Evolutionary conservation across 2,797 vertebrate genomes (phyloP).

Genomic region (Psittacula echo): DNA sequence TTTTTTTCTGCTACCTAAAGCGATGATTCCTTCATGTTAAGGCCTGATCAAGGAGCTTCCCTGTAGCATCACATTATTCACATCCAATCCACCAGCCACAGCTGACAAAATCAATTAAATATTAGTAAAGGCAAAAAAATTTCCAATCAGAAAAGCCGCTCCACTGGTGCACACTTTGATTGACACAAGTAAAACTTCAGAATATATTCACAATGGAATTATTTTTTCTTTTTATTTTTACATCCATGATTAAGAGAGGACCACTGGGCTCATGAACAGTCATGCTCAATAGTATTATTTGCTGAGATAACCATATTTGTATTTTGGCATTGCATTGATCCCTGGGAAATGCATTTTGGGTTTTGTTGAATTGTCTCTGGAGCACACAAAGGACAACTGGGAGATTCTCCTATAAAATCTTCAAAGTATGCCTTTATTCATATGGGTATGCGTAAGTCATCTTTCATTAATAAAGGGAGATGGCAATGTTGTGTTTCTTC

Average conservation of each 20-base stretch:
- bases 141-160: not conserved
- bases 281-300: not conserved
- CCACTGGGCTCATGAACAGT: not conserved
- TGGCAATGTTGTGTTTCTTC: not conserved
- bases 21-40: not conserved
- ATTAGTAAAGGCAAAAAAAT: not conserved
- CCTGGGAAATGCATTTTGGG: not conserved
- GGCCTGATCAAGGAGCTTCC: not conserved
- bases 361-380: not conserved
- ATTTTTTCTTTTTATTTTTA: not conserved
- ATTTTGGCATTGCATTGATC: not conserved
- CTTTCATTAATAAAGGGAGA: not conserved
- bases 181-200: not conserved
- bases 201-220: not conserved
- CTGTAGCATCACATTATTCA: not conserved
- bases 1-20: not conserved
- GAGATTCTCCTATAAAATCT: not conserved
- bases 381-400: not conserved
- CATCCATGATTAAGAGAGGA: rapidly evolving
- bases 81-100: not conserved
- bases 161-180: not conserved
- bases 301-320: not conserved
- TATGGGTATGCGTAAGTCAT: not conserved
- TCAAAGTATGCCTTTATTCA: not conserved
- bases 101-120: not conserved